Conservation (phyloP, 2,888 invertebrate genomes). For the Drosophila fungiperda region DNA sequence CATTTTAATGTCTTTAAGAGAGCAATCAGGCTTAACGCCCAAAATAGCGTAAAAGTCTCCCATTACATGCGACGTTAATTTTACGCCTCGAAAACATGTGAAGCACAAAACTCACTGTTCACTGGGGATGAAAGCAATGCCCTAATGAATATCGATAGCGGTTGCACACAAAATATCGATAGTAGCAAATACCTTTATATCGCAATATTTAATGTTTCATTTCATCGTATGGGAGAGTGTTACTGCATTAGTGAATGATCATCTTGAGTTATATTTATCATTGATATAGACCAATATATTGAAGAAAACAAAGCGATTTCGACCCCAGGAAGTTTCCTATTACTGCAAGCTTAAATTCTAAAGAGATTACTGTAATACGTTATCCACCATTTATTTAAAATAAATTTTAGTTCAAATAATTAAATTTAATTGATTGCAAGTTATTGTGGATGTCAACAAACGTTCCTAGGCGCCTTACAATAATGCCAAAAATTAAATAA, state of each 20-base stretch:
- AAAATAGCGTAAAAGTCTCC: conserved; percentile 23
- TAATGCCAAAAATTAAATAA: conserved; percentile 22
- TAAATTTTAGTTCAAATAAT: background rate
- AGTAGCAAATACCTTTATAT: background rate
- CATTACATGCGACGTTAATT: background rate
- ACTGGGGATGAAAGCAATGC: background rate
- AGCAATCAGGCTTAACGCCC: conserved; percentile 3
- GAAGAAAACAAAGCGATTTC: background rate
- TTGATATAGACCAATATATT: background rate
- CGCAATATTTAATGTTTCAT: background rate
- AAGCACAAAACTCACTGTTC: too few species aligned
- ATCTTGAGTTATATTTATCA: background rate
- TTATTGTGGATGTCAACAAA: conserved; percentile 15
- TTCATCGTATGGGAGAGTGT: background rate
- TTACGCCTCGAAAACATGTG: too few species aligned
- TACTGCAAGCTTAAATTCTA: background rate
- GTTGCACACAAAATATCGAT: background rate
- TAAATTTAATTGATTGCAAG: conserved; percentile 30
- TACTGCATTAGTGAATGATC: background rate
- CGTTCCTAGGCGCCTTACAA: conserved; percentile 9
- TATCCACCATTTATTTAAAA: too few species aligned
- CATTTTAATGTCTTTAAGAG: conserved; percentile 4
- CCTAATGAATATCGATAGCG: background rate
- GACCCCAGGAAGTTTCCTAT: background rate
- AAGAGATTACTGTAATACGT: background rate